A percentile compares a stretch with the other conserved stretches of the same genome.
Evolutionary conservation across 1,140 invertebrate species (phyloP).

Genomic region (Paracyclopina nana): DNA sequence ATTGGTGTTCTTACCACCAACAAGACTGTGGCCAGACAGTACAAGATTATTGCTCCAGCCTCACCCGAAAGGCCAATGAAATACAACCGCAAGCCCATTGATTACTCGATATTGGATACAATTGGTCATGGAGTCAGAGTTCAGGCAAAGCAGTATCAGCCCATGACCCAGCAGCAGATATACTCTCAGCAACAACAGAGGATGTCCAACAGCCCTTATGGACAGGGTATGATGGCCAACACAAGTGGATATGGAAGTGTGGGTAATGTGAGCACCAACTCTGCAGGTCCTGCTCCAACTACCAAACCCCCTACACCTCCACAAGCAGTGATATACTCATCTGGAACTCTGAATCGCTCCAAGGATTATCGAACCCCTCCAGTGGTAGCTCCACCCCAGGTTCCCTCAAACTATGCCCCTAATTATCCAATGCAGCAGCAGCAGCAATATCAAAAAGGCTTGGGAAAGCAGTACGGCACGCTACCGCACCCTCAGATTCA

Average conservation of each 20-base stretch:
- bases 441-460: no score
- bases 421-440: constrained; percentile 73
- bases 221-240: background rate
- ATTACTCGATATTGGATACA: constrained; percentile 76
- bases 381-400: constrained; percentile 67
- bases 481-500: constrained; percentile 30
- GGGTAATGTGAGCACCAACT: constrained; percentile 20
- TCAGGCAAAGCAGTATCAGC: no score
- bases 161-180: constrained; percentile 34
- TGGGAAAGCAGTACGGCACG: constrained; percentile 62
- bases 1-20: constrained; percentile 90
- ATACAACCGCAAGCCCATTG: constrained; percentile 87
- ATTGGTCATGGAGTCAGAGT: constrained; percentile 68
- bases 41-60: constrained; percentile 89
- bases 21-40: constrained; percentile 64
- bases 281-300: constrained; percentile 56
- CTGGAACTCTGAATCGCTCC: constrained; percentile 45
- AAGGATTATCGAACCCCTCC: constrained; percentile 79
- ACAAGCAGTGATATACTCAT: constrained; percentile 44
- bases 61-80: constrained; percentile 93
- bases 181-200: constrained; percentile 36
- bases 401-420: constrained; percentile 81
- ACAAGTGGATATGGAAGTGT: constrained; percentile 19
- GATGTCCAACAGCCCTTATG: constrained; percentile 8
- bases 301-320: constrained; percentile 87